A percentile compares a stretch with the other conserved stretches of the same genome.
phyloP scores from a whole-genome alignment of 1,140 invertebrate genomes.

The Drosophila santomea region DNA sequence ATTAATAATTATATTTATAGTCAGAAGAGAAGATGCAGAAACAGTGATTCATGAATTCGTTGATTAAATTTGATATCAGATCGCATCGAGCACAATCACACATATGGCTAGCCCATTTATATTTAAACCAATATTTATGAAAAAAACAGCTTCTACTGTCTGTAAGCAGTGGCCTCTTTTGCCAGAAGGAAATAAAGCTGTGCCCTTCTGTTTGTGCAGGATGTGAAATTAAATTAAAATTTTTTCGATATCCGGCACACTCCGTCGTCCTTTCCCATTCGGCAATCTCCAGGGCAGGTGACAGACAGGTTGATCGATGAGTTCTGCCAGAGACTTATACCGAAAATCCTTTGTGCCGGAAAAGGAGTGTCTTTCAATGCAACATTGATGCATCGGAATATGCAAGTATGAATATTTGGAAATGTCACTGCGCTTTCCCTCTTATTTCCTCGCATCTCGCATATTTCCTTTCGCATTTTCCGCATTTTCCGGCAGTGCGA shows the following conservation, averaged over 20 bases:
- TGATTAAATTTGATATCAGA: too few species aligned
- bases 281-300: conserved; percentile 18
- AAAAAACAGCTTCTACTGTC: too few species aligned
- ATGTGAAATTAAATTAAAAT: conserved; percentile 53
- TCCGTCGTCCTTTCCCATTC: not conserved
- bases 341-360: not conserved
- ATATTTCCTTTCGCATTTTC: conserved; percentile 5
- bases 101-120: too few species aligned
- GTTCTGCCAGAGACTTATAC: conserved; percentile 48
- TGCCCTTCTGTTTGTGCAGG: too few species aligned
- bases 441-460: conserved; percentile 4
- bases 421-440: conserved; percentile 32
- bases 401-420: conserved; percentile 15
- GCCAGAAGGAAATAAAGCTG: too few species aligned
- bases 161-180: too few species aligned
- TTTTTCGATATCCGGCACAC: conserved; percentile 7
- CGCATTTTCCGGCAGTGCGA: conserved; percentile 1
- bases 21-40: too few species aligned
- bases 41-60: too few species aligned
- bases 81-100: too few species aligned
- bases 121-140: too few species aligned
- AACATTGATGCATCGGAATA: conserved; percentile 40
- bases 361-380: conserved; percentile 3
- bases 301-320: conserved; percentile 77
- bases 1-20: too few species aligned